Evolutionary conservation across 2,888 invertebrate genomes (phyloP).

Genomic region (Sesamia inferens): DNA sequence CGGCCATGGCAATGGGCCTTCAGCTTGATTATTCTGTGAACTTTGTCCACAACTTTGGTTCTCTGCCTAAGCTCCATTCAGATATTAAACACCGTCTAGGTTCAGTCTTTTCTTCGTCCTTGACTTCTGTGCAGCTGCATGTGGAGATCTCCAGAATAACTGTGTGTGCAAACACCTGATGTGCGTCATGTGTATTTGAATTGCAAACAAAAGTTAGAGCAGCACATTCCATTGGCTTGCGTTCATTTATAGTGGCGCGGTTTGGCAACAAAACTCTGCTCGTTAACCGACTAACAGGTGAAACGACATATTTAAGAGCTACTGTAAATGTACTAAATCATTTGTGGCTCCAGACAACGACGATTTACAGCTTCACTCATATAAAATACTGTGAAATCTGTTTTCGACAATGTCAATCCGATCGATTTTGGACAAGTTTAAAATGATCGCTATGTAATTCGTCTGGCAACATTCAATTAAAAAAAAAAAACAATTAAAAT

Average conservation of each 20-base stretch:
- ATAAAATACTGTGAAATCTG: conserved; percentile 13
- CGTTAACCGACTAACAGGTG: conserved; percentile 61
- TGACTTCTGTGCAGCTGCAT: conserved; percentile 9
- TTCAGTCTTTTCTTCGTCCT: neutral
- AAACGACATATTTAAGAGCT: conserved; percentile 56
- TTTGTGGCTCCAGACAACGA: conserved; percentile 44
- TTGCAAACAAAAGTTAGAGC: conserved; percentile 50
- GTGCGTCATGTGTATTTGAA: conserved; percentile 51
- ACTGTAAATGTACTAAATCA: conserved; percentile 56
- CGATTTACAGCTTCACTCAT: conserved; percentile 23
- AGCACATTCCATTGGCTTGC: conserved; percentile 45
- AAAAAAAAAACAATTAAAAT: too few relatives aligned
- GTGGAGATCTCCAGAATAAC: conserved; percentile 34
- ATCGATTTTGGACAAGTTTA: neutral
- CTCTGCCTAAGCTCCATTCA: neutral
- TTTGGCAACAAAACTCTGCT: conserved; percentile 55
- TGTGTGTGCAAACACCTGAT: conserved; percentile 17
- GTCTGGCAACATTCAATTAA: neutral
- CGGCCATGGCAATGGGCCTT: neutral
- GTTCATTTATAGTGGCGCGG: conserved; percentile 45
- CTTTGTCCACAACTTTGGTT: neutral
- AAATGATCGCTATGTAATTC: neutral
- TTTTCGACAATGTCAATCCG: neutral
- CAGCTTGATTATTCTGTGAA: neutral
- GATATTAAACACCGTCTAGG: neutral